A percentile compares a stretch with the other conserved stretches of the same genome.
phyloP scores from a whole-genome alignment of 2,888 invertebrate species.

The Athrips mouffetella region DNA sequence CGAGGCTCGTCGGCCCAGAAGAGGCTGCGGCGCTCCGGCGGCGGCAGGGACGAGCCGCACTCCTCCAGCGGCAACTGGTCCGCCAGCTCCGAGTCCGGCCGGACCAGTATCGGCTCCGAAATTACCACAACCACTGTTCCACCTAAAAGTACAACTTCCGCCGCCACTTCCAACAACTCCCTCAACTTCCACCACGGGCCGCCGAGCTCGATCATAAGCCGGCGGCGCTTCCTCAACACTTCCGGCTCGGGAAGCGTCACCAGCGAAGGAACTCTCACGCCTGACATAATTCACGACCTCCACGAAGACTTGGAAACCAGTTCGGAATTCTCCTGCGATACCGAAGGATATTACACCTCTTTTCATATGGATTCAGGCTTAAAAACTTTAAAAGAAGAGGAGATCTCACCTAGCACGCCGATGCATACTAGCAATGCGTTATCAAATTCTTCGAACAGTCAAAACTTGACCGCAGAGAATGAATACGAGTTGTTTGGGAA shows the following conservation, averaged over 20 bases:
- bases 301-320: slow-evolving; percentile 92
- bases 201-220: slow-evolving; percentile 83
- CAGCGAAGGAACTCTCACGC: slow-evolving; percentile 90
- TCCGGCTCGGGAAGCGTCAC: slow-evolving; percentile 91
- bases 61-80: slow-evolving; percentile 97
- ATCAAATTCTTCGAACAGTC: slow-evolving; percentile 83
- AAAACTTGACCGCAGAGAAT: slow-evolving; percentile 87
- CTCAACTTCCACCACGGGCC: slow-evolving; percentile 81
- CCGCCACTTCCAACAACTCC: slow-evolving; percentile 84
- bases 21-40: slow-evolving; percentile 82
- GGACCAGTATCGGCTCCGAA: slow-evolving; percentile 91
- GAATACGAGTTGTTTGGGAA: slow-evolving; percentile 95
- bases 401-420: slow-evolving; percentile 81
- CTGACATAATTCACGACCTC: slow-evolving; percentile 88
- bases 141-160: slow-evolving; percentile 83
- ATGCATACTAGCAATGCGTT: slow-evolving; percentile 84
- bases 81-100: slow-evolving; percentile 92
- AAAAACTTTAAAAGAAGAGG: slow-evolving; percentile 87
- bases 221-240: slow-evolving; percentile 82
- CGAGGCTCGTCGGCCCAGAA: slow-evolving; percentile 86
- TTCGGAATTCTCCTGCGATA: slow-evolving; percentile 96
- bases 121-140: slow-evolving; percentile 84
- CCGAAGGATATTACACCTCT: slow-evolving; percentile 98
- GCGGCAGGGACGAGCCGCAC: slow-evolving; percentile 88
- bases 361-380: slow-evolving; percentile 98